Evolutionary conservation across 2,797 vertebrate species (phyloP), one percentile per base, ranked within the genome.

Genomic region (Tangara arthus): DNA sequence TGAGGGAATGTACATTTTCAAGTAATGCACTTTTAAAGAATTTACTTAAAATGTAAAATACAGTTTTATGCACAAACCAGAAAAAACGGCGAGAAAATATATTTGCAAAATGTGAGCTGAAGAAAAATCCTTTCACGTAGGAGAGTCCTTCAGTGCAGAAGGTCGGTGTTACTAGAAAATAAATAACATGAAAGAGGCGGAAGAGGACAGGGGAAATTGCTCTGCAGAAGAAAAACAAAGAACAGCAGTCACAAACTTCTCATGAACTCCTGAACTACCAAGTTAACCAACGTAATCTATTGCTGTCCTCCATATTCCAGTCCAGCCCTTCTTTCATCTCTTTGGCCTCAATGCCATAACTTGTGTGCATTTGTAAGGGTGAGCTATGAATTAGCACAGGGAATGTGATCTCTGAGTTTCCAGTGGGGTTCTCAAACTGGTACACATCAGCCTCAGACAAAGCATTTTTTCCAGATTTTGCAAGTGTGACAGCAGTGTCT

Each of bases 241-340:
- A 95, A 44, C 57, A 70, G 63, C 89, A 95, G 89, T 75, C 71
- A 87, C 90, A 90, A 89, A 88, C 80, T 95, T 90, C 91, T 93
- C 85, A 75, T 90, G 91, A 96, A 96, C 94, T 95, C 91, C 85
- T 87, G 91, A 95, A 96, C 94, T 93, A 91, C 32, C 37, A 79
- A 88, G 55, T 76, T 90, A 90, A 93, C 90, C 65, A 90, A 96
- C 70, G 88, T 89, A 94, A 91, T 87, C 90, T 82, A 55, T 56
- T 93, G 81, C 61, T 79, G 44, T 52, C 30, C 49, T 90, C 89
- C 89, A 44, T 32, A 53, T 90, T 71, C 28, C 59, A 65, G 68
- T 50, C n/a, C 87, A 79, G 49, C n/a, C 47, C 35, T 72, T 61
- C 57, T 44, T 89, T 78, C 39, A 64, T 37, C 69, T 65, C 81